Evolutionary conservation across 2,797 vertebrate species (phyloP), one percentile per base, ranked within the genome.

Genomic region (Carapus acus): DNA sequence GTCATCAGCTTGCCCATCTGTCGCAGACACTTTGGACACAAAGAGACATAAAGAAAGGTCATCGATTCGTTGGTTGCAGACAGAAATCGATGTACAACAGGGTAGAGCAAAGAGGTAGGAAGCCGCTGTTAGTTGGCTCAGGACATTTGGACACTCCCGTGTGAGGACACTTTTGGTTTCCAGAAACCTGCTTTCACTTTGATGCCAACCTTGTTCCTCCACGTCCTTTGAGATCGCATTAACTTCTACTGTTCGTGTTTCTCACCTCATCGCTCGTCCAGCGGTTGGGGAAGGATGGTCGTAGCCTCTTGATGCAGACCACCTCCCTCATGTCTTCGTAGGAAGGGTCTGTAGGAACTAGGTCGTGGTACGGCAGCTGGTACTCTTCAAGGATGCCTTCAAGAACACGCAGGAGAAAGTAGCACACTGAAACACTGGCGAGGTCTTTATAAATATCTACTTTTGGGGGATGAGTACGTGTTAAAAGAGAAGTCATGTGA

Each of bases 1-100:
- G 90, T 90, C 94, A 98, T 97, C 71, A 98, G 89, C 71, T 95
- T 98, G 44, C 92, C 91, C 92, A 97, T 94, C 87, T 95, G 93
- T 71, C 93, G 86, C 20, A 98, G 80, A 84, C 94, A 96, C 96
- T 98, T 83, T 0, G 1, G 48, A 58, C 27, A 78, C 1, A 71
- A 4, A 33, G 6, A 33, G 3, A 33, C 8, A 13, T 2, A 33
- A 13, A n/a, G n/a, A n/a, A n/a, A n/a, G n/a, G n/a, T n/a, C n/a
- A n/a, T n/a, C n/a, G n/a, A n/a, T n/a, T n/a, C n/a, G n/a, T n/a
- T n/a, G n/a, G n/a, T n/a, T n/a, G n/a, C n/a, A n/a, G n/a, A n/a
- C n/a, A n/a, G n/a, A n/a, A n/a, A n/a, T n/a, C n/a, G n/a, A n/a
- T n/a, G n/a, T n/a, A n/a, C n/a, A n/a, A n/a, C n/a, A n/a, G n/a